Evolutionary conservation across 2,888 invertebrate species (phyloP).

Genomic region (Gnatocerus cornutus): DNA sequence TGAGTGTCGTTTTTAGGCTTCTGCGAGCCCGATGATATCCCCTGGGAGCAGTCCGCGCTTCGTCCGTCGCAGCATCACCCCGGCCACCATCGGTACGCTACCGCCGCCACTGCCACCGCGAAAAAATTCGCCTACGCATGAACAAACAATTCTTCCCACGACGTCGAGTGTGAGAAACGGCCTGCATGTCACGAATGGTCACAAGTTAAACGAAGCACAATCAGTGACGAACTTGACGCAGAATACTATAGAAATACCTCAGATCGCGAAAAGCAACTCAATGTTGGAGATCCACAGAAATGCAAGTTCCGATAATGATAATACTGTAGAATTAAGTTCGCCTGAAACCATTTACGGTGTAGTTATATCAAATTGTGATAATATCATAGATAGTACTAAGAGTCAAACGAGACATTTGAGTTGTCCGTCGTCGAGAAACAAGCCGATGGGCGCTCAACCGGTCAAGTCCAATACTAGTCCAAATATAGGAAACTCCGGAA

Average conservation of each 20-base stretch:
- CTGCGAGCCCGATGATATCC: conserved; percentile 75
- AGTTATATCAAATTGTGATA: conserved; percentile 77
- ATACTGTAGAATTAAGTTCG: conserved; percentile 74
- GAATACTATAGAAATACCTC: conserved; percentile 59
- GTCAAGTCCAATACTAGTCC: conserved; percentile 77
- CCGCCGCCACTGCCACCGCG: conserved; percentile 80
- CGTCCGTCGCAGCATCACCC: conserved; percentile 67
- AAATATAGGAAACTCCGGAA: conserved; percentile 70
- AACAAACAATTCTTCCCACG: conserved; percentile 61
- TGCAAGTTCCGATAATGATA: conserved; percentile 52
- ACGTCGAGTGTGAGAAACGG: conserved; percentile 55
- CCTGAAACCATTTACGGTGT: conserved; percentile 83
- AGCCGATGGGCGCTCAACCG: conserved; percentile 61
- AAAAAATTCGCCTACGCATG: conserved; percentile 73
- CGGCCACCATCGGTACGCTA: conserved; percentile 65
- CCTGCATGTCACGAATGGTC: conserved; percentile 52
- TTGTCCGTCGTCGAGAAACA: conserved; percentile 62
- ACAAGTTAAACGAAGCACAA: conserved; percentile 63
- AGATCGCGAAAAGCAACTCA: conserved; percentile 67
- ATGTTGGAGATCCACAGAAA: conserved; percentile 67
- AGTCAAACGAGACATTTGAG: conserved; percentile 66
- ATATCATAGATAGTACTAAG: conserved; percentile 62
- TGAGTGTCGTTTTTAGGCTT: conserved; percentile 64
- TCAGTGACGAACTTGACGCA: conserved; percentile 65
- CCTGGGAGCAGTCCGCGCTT: conserved; percentile 75